These are phyloP conservation scores for Hylomyscus alleni DNA, from an alignment of 2,797 vertebrate genomes.

Conservation along the genomic window DNA sequence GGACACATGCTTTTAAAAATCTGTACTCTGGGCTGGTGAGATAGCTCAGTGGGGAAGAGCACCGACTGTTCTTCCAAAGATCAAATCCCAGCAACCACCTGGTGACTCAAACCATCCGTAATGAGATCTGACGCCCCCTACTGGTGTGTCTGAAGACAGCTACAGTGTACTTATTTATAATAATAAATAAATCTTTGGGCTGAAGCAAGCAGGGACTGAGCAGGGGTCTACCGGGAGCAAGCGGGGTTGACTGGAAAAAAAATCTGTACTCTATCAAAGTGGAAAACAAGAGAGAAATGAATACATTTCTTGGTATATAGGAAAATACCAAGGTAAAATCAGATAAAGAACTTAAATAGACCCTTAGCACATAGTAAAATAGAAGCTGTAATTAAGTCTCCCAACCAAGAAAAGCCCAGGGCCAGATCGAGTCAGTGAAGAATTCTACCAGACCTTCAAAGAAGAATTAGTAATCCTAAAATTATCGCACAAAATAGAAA, in stretches of 20 bases:
- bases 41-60: too few species aligned
- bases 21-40: background rate
- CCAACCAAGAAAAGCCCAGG: background rate
- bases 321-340: background rate
- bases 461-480: background rate
- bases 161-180: too few species aligned
- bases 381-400: background rate
- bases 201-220: too few species aligned
- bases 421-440: background rate
- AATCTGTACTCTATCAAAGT: background rate
- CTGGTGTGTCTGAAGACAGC: too few species aligned
- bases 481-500: background rate
- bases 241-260: too few species aligned
- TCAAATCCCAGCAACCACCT: too few species aligned
- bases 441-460: background rate
- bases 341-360: background rate
- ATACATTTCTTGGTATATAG: background rate
- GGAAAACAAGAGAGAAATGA: background rate
- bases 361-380: background rate
- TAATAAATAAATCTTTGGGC: too few species aligned
- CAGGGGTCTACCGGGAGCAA: too few species aligned
- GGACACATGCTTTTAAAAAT: background rate
- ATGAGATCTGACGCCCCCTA: too few species aligned
- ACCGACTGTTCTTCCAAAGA: too few species aligned
- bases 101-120: too few species aligned